Evolutionary conservation across 2,113 vertebrate species (phyloP), one percentile per base, ranked within the genome.

Genomic region (Chaenocephalus aceratus): DNA sequence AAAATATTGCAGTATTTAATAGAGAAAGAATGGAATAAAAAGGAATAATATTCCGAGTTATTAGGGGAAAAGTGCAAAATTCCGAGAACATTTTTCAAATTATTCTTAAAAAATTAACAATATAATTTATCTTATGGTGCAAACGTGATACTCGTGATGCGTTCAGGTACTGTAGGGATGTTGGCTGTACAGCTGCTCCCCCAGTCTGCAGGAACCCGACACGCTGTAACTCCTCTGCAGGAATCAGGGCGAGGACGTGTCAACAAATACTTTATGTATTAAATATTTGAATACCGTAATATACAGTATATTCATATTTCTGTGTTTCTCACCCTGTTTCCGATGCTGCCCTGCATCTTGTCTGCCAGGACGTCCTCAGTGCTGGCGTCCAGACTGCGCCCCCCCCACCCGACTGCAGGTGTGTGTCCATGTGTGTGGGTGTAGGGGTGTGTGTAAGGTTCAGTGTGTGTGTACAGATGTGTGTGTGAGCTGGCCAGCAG

Each of bases 401-500:
- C 79, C 1, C 60, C 62, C 9, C 83, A 72, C 2, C 49, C 49
- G 0, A 41, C 70, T 16, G 0, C 0, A 2, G 84, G 69, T 10
- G 63, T 1, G 34, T 74, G 57, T 11, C 7, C 30, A 26, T 75
- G 30, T 0, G 66, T 0, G 5, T 4, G 34, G 0, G 61, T 0
- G 61, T 77, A 81, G 21, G 23, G 57, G 44, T 70, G 76, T 8
- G 75, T 23, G 68, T 70, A 41, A 6, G 36, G 36, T 41, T 75
- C 41, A 0, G 66, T 0, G 5, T 4, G 34, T 1, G 65, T 0
- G 64, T 77, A 81, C 26, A 23, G 57, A 46, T 70, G 76, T 8
- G 75, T 23, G 68, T 70, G 77, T 1, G 87, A 45, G 81, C 44
- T 95, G 88, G 97, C 95, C 85, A 96, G 95, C 93, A 97, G 96